These are phyloP conservation scores for Leptinotarsa juncta DNA, from an alignment of 2,888 invertebrate species.

Conservation along the genomic window DNA sequence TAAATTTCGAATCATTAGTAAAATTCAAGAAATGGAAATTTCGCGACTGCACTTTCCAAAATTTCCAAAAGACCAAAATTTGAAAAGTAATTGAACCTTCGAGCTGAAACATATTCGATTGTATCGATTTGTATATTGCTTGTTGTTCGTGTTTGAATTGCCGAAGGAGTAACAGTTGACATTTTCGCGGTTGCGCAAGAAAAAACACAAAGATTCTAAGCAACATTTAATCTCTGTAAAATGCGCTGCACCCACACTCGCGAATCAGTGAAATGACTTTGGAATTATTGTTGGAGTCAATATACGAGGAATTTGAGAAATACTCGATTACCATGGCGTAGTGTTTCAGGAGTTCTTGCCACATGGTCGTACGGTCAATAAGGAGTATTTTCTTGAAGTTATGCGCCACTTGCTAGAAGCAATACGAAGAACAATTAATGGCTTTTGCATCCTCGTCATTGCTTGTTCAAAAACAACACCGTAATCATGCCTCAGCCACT, in stretches of 20 bases:
- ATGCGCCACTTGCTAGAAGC: too few species aligned
- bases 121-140: slow-evolving; percentile 33
- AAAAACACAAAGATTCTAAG: slow-evolving; percentile 28
- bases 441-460: too few species aligned
- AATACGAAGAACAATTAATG: too few species aligned
- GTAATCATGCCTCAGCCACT: too few species aligned
- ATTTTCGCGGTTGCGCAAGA: slow-evolving; percentile 43
- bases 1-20: too few species aligned
- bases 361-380: too few species aligned
- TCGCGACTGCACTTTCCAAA: not conserved
- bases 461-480: too few species aligned
- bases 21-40: too few species aligned
- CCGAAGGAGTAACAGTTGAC: slow-evolving; percentile 40
- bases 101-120: not conserved
- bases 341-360: too few species aligned
- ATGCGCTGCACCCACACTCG: slow-evolving; percentile 23
- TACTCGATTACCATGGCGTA: too few species aligned
- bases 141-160: slow-evolving; percentile 38
- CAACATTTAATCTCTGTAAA: slow-evolving; percentile 28
- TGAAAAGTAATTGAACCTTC: not conserved
- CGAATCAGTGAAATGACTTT: not conserved
- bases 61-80: not conserved
- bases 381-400: too few species aligned
- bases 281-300: not conserved
- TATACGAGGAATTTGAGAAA: not conserved